Evolutionary conservation across 2,888 invertebrate species (phyloP).

Genomic region (Xanthia togata): DNA sequence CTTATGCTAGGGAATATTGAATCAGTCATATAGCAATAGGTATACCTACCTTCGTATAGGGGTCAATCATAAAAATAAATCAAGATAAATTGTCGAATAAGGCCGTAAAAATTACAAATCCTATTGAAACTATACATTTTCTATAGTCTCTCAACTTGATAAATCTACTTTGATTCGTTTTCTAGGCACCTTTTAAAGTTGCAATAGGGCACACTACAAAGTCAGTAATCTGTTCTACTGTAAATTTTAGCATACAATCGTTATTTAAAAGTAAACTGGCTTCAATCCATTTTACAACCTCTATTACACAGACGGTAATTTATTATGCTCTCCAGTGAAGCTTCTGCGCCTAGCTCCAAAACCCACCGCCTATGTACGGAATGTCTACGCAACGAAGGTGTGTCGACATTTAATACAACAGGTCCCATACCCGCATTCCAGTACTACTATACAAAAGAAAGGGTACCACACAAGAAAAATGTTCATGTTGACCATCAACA

Average conservation of each 20-base stretch:
- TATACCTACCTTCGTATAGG: neutral
- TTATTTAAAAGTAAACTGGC: neutral
- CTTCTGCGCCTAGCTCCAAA: conserved; percentile 25
- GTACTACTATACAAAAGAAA: conserved; percentile 39
- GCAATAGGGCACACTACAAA: neutral
- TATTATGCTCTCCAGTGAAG: conserved; percentile 20
- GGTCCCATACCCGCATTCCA: conserved; percentile 61
- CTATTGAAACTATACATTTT: no score
- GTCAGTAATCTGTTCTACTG: neutral
- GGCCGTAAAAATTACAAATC: neutral
- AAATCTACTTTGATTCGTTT: neutral
- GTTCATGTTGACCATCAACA: conserved; percentile 51
- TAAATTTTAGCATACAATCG: conserved; percentile 3
- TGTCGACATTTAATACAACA: conserved; percentile 53
- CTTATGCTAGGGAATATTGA: neutral
- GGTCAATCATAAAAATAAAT: neutral
- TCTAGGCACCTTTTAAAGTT: neutral
- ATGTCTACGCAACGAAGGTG: conserved; percentile 40
- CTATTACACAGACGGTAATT: neutral
- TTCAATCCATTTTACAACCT: neutral
- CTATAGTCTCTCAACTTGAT: neutral
- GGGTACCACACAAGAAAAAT: conserved; percentile 50
- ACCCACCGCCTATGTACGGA: conserved; percentile 11
- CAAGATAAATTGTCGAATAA: neutral
- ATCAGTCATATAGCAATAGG: neutral